A percentile compares a stretch with the other conserved stretches of the same genome.
Evolutionary conservation across 1,140 invertebrate genomes (phyloP).

Genomic region (Zaprionus tsacasi): DNA sequence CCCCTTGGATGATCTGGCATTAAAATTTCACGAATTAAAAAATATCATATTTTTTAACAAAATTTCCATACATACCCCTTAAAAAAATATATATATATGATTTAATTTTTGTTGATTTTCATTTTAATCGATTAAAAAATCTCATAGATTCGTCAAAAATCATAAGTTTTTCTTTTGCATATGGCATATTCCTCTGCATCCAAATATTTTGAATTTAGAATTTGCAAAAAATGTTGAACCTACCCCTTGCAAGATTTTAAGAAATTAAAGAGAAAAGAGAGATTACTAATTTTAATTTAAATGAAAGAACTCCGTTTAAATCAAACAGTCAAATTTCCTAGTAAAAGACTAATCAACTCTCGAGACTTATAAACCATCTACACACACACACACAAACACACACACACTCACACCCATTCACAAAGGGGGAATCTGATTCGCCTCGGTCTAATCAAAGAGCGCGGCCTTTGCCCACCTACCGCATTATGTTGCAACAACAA

Average conservation of each 20-base stretch:
- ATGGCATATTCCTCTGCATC: too few relatives aligned
- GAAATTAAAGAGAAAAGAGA: not conserved
- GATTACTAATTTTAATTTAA: not conserved
- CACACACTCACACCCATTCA: slow-evolving; percentile 4
- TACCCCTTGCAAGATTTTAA: not conserved
- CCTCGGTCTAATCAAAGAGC: slow-evolving; percentile 37
- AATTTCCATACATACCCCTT: too few relatives aligned
- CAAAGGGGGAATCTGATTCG: not conserved
- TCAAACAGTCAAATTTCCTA: not conserved
- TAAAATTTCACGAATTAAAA: too few relatives aligned
- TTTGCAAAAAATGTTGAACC: too few relatives aligned
- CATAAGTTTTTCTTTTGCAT: too few relatives aligned
- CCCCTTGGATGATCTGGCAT: too few relatives aligned
- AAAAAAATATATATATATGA: too few relatives aligned
- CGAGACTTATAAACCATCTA: not conserved
- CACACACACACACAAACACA: slow-evolving; percentile 6
- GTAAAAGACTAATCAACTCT: not conserved
- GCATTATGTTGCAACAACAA: slow-evolving; percentile 67
- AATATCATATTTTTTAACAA: too few relatives aligned
- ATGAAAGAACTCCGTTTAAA: not conserved
- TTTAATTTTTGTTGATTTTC: too few relatives aligned
- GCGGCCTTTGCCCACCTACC: slow-evolving; percentile 51
- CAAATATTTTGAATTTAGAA: too few relatives aligned
- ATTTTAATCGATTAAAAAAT: too few relatives aligned
- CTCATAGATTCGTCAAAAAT: too few relatives aligned